Evolutionary conservation across 1,140 invertebrate species (phyloP).

Genomic region (Trypoxylus dichotomus): DNA sequence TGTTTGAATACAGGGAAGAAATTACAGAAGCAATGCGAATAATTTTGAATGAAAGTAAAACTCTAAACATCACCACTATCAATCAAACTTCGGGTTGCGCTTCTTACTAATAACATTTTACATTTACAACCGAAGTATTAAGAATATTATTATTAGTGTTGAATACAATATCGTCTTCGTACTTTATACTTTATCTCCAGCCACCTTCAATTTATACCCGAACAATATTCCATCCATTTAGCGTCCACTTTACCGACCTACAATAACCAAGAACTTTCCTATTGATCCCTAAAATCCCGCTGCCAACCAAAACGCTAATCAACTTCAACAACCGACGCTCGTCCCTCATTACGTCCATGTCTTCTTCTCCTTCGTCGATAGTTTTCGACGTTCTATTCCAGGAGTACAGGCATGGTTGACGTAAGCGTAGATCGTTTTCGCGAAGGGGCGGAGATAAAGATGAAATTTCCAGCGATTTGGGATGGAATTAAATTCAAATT

Average conservation of each 20-base stretch:
- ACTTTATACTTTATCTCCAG: no score
- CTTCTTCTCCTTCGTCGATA: neutral
- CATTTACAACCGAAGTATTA: no score
- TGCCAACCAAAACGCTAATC: neutral
- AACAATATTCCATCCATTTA: neutral
- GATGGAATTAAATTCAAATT: neutral
- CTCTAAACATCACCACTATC: no score
- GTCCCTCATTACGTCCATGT: neutral
- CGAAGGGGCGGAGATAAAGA: neutral
- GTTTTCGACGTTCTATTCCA: neutral
- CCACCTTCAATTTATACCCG: no score
- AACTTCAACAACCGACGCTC: neutral
- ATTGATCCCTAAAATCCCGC: neutral
- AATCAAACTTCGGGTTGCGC: no score
- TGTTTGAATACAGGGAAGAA: no score
- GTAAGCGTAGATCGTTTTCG: neutral
- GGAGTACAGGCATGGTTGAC: neutral
- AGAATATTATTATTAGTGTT: no score
- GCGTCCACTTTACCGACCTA: neutral
- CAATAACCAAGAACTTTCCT: neutral
- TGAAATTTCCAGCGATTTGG: neutral
- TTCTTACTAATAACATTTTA: no score
- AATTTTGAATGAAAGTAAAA: no score
- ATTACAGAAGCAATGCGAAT: no score
- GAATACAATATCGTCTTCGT: no score